Conservation (phyloP, 2,797 vertebrate genomes). For the Mormyrops boulengeri region DNA sequence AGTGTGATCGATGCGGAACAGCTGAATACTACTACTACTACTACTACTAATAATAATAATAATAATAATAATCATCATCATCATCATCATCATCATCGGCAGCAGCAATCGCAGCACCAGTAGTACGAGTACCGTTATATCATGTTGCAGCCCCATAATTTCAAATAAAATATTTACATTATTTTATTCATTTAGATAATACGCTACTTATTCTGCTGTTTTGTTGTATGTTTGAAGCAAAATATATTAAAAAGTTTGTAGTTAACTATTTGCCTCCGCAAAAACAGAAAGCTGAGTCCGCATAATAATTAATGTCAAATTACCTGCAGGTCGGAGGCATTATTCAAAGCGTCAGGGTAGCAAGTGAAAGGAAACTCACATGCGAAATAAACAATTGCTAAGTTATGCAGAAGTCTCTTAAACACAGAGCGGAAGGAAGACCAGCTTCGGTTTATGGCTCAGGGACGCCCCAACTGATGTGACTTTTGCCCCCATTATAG, state of each 20-base stretch:
- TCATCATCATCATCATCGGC: background rate
- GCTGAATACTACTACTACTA: background rate
- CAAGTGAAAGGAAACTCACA: background rate
- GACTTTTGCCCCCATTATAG: background rate
- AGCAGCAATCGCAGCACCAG: background rate
- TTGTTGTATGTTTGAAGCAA: background rate
- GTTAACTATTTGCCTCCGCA: background rate
- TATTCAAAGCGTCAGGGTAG: background rate
- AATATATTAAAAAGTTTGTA: background rate
- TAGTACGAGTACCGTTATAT: background rate
- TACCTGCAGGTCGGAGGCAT: background rate
- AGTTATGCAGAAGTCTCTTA: background rate
- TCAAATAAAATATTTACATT: background rate
- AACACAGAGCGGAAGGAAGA: background rate
- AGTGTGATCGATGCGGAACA: background rate
- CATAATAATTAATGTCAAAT: background rate
- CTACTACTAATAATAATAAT: background rate
- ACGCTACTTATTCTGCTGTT: background rate
- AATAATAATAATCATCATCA: background rate
- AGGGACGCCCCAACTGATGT: background rate
- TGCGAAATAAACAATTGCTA: background rate
- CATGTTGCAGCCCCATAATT: background rate
- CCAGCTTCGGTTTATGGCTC: background rate
- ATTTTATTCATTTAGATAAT: background rate
- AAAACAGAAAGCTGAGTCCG: background rate